phyloP scores from a whole-genome alignment of 2,888 invertebrate species.

The Brachyptera putata region DNA sequence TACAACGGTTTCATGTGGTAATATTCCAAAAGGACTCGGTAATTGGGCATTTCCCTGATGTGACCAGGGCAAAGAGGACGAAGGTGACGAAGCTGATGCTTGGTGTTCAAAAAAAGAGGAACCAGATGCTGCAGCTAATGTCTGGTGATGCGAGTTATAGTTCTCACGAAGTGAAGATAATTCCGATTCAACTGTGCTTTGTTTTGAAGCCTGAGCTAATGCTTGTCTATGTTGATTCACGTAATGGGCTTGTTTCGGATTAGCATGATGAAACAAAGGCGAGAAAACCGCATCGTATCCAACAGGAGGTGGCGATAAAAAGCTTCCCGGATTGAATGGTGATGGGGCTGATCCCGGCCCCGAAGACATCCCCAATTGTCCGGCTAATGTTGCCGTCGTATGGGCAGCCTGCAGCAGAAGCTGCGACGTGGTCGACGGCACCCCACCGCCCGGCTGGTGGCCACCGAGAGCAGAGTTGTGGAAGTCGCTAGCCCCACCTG shows the following conservation, averaged over 20 bases:
- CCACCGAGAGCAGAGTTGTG: constrained; percentile 29
- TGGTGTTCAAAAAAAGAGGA: constrained; percentile 64
- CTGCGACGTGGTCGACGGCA: constrained; percentile 57
- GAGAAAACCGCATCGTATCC: constrained; percentile 79
- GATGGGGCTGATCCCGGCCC: constrained; percentile 51
- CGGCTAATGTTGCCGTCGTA: constrained; percentile 54
- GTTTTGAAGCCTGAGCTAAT: constrained; percentile 43
- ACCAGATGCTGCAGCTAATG: constrained; percentile 53
- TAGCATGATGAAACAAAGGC: constrained; percentile 75
- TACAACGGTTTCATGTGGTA: constrained; percentile 74
- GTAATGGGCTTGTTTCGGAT: constrained; percentile 68
- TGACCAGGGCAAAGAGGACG: constrained; percentile 59
- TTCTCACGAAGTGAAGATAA: constrained; percentile 56
- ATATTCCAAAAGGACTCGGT: constrained; percentile 70
- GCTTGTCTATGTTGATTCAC: constrained; percentile 37
- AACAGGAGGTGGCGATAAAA: constrained; percentile 69
- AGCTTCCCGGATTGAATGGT: constrained; percentile 65
- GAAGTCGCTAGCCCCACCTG: constrained; percentile 47
- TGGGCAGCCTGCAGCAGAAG: constrained; percentile 59
- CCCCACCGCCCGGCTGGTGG: constrained; percentile 28
- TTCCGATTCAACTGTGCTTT: constrained; percentile 55
- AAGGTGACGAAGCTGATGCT: constrained; percentile 46
- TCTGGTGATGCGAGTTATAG: constrained; percentile 53
- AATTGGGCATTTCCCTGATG: constrained; percentile 63
- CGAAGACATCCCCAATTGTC: constrained; percentile 43